These are phyloP conservation scores for Cichladusa arquata DNA, from an alignment of 2,113 vertebrate species.

Conservation along the genomic window DNA sequence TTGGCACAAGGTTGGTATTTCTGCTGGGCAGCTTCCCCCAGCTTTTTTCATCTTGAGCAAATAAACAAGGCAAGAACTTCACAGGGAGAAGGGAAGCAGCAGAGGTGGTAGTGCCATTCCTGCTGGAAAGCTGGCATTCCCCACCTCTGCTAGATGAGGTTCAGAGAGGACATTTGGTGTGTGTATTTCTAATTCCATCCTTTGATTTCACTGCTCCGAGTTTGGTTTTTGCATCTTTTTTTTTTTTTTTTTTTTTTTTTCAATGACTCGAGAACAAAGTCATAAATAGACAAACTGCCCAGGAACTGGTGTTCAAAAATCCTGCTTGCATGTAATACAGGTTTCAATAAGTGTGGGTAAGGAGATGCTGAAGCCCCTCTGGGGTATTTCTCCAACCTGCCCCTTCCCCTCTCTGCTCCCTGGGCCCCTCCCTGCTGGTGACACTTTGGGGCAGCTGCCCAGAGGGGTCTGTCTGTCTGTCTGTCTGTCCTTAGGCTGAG, in stretches of 20 bases:
- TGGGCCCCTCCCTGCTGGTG: not conserved
- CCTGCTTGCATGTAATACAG: fast-evolving
- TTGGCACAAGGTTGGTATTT: not conserved
- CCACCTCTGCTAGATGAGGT: not conserved
- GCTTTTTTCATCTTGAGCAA: not conserved
- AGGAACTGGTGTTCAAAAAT: not conserved
- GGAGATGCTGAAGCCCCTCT: not conserved
- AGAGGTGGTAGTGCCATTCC: not conserved
- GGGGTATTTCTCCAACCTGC: not conserved
- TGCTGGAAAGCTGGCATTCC: not conserved
- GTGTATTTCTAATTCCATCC: not conserved
- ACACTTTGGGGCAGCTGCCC: not conserved
- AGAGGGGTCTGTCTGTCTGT: not conserved
- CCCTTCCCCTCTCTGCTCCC: not conserved
- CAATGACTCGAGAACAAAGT: not conserved
- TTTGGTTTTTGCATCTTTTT: fast-evolving
- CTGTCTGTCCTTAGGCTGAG: fast-evolving
- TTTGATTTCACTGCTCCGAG: not conserved
- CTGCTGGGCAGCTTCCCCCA: not conserved
- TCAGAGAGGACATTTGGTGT: not conserved
- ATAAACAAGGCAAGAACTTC: slow-evolving; percentile 28
- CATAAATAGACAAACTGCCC: not conserved
- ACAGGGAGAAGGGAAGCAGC: not conserved
- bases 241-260: not conserved
- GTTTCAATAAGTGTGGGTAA: not conserved